Evolutionary conservation across 2,113 vertebrate genomes (phyloP).

Genomic region (Bostrychus sinensis): DNA sequence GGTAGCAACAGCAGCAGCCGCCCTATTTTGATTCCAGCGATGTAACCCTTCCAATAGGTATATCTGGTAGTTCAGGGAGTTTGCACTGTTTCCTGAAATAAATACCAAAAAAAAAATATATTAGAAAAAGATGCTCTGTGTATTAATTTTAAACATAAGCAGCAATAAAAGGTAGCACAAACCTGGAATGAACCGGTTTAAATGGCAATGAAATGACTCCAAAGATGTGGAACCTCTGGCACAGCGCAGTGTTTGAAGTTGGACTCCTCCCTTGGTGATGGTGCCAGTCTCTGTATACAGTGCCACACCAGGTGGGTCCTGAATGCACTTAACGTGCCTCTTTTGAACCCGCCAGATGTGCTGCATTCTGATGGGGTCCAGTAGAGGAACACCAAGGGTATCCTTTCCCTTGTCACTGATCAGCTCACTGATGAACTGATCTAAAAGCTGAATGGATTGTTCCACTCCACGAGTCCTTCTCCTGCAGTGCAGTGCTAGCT

Average conservation of each 20-base stretch:
- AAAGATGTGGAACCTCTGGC: constrained; percentile 18
- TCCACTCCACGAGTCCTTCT: constrained; percentile 2
- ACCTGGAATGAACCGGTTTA: constrained; percentile 12
- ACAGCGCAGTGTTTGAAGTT: too few species aligned
- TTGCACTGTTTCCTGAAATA: too few species aligned
- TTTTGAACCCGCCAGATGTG: constrained; percentile 2
- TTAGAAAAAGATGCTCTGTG: too few species aligned
- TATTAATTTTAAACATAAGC: neutral
- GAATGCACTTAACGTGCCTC: constrained; percentile 18
- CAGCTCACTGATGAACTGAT: neutral
- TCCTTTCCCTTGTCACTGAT: neutral
- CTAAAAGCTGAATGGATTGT: neutral
- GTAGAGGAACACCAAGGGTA: constrained; percentile 1
- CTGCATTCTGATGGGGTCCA: neutral
- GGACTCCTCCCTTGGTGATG: too few species aligned
- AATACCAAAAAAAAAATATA: neutral
- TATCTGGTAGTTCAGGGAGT: neutral
- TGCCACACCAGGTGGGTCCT: constrained; percentile 11
- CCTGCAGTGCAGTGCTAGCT: constrained; percentile 6
- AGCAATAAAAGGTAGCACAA: neutral
- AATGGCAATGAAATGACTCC: constrained; percentile 6
- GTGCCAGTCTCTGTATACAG: neutral
- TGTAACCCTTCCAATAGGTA: neutral
- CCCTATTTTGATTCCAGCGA: neutral
- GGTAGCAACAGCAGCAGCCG: neutral